Evolutionary conservation across 2,888 invertebrate species (phyloP), one percentile per base, ranked within the genome.

Genomic region (Lamellibrachia satsuma): DNA sequence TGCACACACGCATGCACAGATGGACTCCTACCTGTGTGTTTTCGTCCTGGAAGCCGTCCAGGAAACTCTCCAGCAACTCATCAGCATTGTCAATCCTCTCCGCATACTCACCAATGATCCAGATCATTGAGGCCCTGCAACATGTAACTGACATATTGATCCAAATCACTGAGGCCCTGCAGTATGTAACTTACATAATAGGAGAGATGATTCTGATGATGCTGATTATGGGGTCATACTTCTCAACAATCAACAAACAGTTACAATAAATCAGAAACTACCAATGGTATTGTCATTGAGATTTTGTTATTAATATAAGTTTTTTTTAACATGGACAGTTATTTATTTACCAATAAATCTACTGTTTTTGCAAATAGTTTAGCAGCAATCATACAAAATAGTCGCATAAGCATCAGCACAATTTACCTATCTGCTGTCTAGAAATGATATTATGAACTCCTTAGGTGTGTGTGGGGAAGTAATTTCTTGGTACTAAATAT

Each of bases 31-130:
- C 98, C 97, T 99, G 99, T 52, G 99, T 98, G 96, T 99, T 99
- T 96, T 99, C 99, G 97, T 99, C 99, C 95, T 97, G 98, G 97
- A 99, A 99, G 15, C 99, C 99, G 97, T 99, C 99, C 8, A 99
- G 93, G 97, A 99, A 99, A 94, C 99, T 99, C 96, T 99, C 99
- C 51, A 99, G 97, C 55, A 99, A 97, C 96, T 99, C 99, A 96
- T 99, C 99, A 0, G 99, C 99, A 96, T 99, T 99, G 97, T 99
- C 99, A 95, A 99, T 99, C 94, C 99, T 98, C 96, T 99, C 99
- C 0, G 99, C 99, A 97, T 99, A 99, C 97, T 99, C 99, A 51
- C 99, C 99, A 95, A 97, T 97, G 94, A 97, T 97, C 97, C 97
- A 97, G 94, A 97, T 99, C 99, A 99, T 99, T 8, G 99, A 99